Percentiles rank a stretch among this genome's conserved stretches.
Evolutionary conservation across 2,113 vertebrate species (phyloP).

Genomic region (Scomber scombrus): DNA sequence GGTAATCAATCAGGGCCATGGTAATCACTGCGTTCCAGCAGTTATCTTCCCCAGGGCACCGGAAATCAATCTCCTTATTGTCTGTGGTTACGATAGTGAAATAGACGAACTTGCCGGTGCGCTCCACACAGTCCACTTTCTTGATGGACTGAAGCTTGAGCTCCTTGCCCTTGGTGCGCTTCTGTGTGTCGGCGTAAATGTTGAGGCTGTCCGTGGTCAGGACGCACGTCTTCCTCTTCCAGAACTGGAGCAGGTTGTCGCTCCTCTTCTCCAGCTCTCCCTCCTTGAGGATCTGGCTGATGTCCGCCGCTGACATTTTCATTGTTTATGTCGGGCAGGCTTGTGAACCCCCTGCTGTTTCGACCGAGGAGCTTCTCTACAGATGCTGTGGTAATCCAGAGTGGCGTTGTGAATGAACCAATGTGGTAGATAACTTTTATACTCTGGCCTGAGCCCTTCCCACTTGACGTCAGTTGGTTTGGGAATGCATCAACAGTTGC

Average conservation of each 20-base stretch:
- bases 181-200: conserved; percentile 90
- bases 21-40: conserved; percentile 97
- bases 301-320: conserved; percentile 87
- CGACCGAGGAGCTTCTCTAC: conserved; percentile 48
- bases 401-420: conserved; percentile 68
- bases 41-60: conserved; percentile 91
- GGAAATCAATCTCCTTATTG: conserved; percentile 97
- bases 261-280: conserved; percentile 97
- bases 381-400: conserved; percentile 64
- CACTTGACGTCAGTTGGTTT: conserved; percentile 78
- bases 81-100: conserved; percentile 98
- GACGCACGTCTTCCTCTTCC: conserved; percentile 96
- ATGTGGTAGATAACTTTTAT: conserved; percentile 48
- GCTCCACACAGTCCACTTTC: conserved; percentile 97
- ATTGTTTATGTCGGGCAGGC: conserved; percentile 66
- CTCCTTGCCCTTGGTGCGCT: conserved; percentile 90
- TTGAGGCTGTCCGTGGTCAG: conserved; percentile 93
- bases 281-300: conserved; percentile 88
- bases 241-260: conserved; percentile 95
- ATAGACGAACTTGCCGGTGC: conserved; percentile 95
- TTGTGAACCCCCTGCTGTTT: background rate
- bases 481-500: conserved; percentile 77
- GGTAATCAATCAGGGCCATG: conserved; percentile 96
- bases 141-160: conserved; percentile 92
- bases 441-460: conserved; percentile 65